Evolutionary conservation across 2,113 vertebrate genomes (phyloP).

Genomic region (Nannospalax galili): DNA sequence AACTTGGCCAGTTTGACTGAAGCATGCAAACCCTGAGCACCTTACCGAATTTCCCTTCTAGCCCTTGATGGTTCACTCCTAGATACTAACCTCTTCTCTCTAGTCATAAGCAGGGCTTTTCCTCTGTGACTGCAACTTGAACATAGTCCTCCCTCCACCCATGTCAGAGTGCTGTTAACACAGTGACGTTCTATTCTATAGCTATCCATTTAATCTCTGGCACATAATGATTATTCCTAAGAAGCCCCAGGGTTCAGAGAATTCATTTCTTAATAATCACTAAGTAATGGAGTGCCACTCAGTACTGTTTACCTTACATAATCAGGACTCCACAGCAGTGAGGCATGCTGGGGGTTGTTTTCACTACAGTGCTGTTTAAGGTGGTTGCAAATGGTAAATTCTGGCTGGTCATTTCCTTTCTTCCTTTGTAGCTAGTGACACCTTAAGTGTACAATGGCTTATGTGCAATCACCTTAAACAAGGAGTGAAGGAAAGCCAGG

Average conservation of each 20-base stretch:
- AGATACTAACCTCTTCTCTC: neutral
- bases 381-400: neutral
- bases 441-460: neutral
- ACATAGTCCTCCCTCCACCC: neutral
- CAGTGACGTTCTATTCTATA: neutral
- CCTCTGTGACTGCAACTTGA: neutral
- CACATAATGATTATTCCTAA: neutral
- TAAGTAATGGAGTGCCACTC: neutral
- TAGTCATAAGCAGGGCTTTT: neutral
- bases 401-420: neutral
- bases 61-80: neutral
- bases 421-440: conserved; percentile 13
- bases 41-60: neutral
- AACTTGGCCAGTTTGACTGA: neutral
- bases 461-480: neutral
- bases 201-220: neutral
- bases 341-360: neutral
- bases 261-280: conserved; percentile 45
- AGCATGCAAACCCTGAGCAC: neutral
- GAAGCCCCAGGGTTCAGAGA: conserved; percentile 42
- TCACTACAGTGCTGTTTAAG: neutral
- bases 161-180: neutral
- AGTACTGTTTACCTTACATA: conserved; percentile 17
- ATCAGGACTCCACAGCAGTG: neutral
- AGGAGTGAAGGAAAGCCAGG: neutral